phyloP scores from a whole-genome alignment of 1,140 invertebrate genomes.

The Liolophura sinensis region DNA sequence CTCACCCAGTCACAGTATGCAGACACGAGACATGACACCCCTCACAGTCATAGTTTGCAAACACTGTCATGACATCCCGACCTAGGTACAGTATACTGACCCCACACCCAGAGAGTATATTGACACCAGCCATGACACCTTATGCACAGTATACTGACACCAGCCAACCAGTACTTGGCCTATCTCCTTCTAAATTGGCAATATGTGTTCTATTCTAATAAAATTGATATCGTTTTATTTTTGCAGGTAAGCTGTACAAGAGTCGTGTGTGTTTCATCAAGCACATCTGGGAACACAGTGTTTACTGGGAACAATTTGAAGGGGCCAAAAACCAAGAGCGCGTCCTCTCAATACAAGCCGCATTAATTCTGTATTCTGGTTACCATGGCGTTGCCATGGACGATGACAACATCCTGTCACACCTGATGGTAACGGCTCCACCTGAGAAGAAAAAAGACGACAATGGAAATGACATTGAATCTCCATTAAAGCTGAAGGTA shows the following conservation, averaged over 20 bases:
- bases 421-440: conserved; percentile 23
- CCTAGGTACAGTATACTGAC: too few species aligned
- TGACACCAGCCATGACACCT: too few species aligned
- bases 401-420: conserved; percentile 14
- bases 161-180: too few species aligned
- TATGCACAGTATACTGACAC: too few species aligned
- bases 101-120: too few species aligned
- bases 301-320: conserved; percentile 53
- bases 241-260: conserved; percentile 54
- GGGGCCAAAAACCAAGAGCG: conserved; percentile 50
- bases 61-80: too few species aligned
- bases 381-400: conserved; percentile 18
- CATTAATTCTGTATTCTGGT: conserved; percentile 43
- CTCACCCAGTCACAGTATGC: too few species aligned
- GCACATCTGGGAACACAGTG: conserved; percentile 52
- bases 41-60: too few species aligned
- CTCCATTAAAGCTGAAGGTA: conserved; percentile 7
- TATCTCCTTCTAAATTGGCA: too few species aligned
- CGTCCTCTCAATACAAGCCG: conserved; percentile 52
- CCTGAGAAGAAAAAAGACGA: conserved; percentile 20
- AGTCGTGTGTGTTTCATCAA: conserved; percentile 53
- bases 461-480: neutral
- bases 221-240: conserved; percentile 5
- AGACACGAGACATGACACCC: too few species aligned
- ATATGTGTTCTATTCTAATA: neutral